Evolutionary conservation across 2,113 vertebrate species (phyloP), one percentile per base, ranked within the genome.

Genomic region (Eidolon helvum): DNA sequence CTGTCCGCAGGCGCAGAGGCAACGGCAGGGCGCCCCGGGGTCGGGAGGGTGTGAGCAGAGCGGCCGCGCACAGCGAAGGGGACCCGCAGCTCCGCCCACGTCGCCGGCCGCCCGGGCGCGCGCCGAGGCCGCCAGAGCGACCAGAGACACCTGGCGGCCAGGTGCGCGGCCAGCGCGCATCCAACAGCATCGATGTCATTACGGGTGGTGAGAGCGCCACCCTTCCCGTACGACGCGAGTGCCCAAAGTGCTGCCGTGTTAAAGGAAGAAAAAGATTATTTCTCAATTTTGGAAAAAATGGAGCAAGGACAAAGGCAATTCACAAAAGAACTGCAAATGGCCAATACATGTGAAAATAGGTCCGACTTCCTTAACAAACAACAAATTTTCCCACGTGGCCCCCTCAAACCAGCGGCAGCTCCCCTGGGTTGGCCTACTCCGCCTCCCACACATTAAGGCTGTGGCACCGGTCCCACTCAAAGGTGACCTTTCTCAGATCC

Each of bases 361-460:
- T n/a, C 72, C 24, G 16, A 7, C 7, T 14, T 82, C 35, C 40
- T 88, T 43, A 94, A 68, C 16, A 90, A 90, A 26, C 15, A 18
- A 30, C 5, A n/a, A 38, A 26, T 68, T 30, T n/a, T 48, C 14
- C 45, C 7, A 9, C 5, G n/a, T n/a, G n/a, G n/a, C n/a, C n/a
- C n/a, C n/a, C 9, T 28, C 45, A 66, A 19, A 11, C 19, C 26
- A 1, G 0, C 12, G 45, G 21, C 21, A n/a, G 28, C 55, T 45
- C 74, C 0, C 3, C 28, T 0, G 16, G 16, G 55, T 4, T 3
- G 30, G 2, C 33, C 5, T 15, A 5, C n/a, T 28, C 45, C 0
- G 0, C 24, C 4, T 30, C 14, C 19, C 19, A 14, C 59, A 48
- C 66, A 38, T 19, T 2, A 35, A 28, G 35, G 38, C 14, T 38